A percentile compares a stretch with the other conserved stretches of the same genome.
Evolutionary conservation across 2,888 invertebrate genomes (phyloP).

Genomic region (Nowickia ferox): DNA sequence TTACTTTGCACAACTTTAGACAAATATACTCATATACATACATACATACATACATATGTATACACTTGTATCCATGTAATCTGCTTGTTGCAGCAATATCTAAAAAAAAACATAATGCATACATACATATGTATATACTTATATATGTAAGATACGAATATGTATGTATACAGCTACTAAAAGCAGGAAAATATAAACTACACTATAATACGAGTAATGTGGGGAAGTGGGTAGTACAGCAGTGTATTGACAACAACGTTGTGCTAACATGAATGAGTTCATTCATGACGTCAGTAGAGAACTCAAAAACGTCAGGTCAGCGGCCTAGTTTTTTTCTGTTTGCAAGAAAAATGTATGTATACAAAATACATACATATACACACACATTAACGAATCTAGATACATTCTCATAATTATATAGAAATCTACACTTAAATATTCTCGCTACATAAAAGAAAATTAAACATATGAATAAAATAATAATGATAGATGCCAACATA

Average conservation of each 20-base stretch:
- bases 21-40: background rate
- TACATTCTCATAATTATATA: background rate
- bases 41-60: background rate
- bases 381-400: background rate
- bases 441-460: background rate
- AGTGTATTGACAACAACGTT: slow-evolving; percentile 38
- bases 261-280: slow-evolving; percentile 80
- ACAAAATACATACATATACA: background rate
- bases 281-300: slow-evolving; percentile 75
- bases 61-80: background rate
- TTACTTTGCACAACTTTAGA: background rate
- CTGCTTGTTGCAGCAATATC: background rate
- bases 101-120: too few species aligned
- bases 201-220: background rate
- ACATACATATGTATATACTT: background rate
- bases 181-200: slow-evolving; percentile 34
- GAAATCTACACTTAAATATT: background rate
- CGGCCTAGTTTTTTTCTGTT: slow-evolving; percentile 67
- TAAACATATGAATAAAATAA: background rate
- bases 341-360: slow-evolving; percentile 4
- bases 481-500: background rate
- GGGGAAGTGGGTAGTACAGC: background rate
- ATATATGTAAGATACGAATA: background rate
- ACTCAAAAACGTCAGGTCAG: slow-evolving; percentile 71
- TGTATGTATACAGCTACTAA: slow-evolving; percentile 4